Evolutionary conservation across 2,113 vertebrate genomes (phyloP), one percentile per base, ranked within the genome.

Genomic region (Bufo gargarizans): DNA sequence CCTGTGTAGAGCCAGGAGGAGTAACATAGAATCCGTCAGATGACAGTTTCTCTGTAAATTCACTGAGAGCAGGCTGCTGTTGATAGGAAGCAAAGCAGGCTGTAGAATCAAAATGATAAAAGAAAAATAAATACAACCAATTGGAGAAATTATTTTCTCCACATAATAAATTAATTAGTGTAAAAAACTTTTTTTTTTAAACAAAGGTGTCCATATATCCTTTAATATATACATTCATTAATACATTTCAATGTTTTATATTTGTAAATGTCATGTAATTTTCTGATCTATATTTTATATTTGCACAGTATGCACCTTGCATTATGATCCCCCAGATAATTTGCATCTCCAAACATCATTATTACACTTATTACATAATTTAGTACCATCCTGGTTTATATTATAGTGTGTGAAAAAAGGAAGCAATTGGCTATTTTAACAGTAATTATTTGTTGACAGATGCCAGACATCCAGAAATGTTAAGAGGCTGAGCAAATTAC

Each of bases 391-490:
- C 19, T 69, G 63, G 1, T 69, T 71, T 53, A 33, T 55, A 53
- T 55, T 22, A 71, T 69, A 69, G 13, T 55, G 20, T 53, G n/a
- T 14, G 13, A 71, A 9, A 69, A 69, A 67, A 43, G 65, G 49
- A 84, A 84, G 63, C 65, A 84, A 53, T 16, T 71, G 47, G 12
- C 5, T 17, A 55, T 71, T 45, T 84, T 53, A 84, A 17, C 47
- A 84, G 63, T 69, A 55, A 71, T 49, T 3, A 22, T 83, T 67
- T 83, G 81, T 83, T 69, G 45, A 50, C 63, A 67, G 81, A 50
- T 67, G 63, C 56, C 81, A 82, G 59, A 67, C 61, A 69, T 50
- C 19, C 81, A 83, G 20, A 69, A 83, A n/a, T 69, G 81, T 69
- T 67, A 81, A 50, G 33, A 84, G 65, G 49, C 6, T 7, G 6